Evolutionary conservation across 1,140 invertebrate genomes (phyloP).

Genomic region (Musca domestica): DNA sequence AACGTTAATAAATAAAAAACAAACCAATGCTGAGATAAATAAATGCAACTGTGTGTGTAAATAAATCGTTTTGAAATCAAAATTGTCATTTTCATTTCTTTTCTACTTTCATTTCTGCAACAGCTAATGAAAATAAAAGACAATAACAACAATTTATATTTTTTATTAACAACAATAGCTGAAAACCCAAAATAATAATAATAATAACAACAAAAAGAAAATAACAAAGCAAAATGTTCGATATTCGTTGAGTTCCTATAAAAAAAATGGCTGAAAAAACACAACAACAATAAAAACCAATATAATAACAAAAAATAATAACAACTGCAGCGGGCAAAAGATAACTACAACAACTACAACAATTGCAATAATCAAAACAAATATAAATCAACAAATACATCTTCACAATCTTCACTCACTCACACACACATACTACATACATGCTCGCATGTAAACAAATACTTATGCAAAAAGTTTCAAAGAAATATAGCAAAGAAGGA

Average conservation of each 20-base stretch:
- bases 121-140: too few species aligned
- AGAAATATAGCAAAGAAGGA: not conserved
- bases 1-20: too few species aligned
- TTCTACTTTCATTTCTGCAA: too few species aligned
- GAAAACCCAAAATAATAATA: not conserved
- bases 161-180: not conserved
- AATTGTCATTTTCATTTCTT: too few species aligned
- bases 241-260: constrained; percentile 16
- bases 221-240: constrained; percentile 5
- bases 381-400: too few species aligned
- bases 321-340: not conserved
- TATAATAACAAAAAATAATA: not conserved
- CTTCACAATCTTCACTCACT: too few species aligned
- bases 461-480: not conserved
- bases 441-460: not conserved
- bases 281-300: not conserved
- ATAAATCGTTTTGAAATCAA: too few species aligned
- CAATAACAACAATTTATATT: too few species aligned
- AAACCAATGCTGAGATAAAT: too few species aligned
- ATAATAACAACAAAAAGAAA: not conserved
- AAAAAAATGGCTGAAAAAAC: not conserved
- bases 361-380: too few species aligned
- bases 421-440: not conserved
- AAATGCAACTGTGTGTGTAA: too few species aligned
- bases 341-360: too few species aligned